Base-by-base conservation (phyloP, 2,888 invertebrate genomes). In the Lepidochrysops patricia region DNA sequence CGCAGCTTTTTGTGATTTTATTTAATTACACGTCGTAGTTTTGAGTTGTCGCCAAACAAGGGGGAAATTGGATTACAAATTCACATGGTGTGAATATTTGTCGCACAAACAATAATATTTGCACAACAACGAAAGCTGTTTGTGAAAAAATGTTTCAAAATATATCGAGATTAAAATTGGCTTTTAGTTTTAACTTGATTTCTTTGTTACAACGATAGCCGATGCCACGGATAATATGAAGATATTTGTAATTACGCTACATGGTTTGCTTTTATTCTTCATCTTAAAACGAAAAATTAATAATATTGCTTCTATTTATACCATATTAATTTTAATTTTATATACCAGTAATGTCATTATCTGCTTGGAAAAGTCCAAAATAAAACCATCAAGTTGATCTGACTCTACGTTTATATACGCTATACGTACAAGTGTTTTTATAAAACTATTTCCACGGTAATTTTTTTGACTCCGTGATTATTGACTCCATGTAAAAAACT, bases 1-100 rank as follows among this genome's bases (percentile, higher is more conserved):
- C 43, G 48, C 35, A 52, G 48, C 19, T 57, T 64, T 63, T 61
- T 52, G 29, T 35, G 19, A 57, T 58, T 59, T 58, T 59, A 62
- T 64, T 59, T 58, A 64, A 62, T 64, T 64, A 59, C 62, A 60
- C 54, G 54, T 57, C 57, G 57, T 60, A 59, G 50, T 60, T 62
- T 61, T 60, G 37, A 32, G 54, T 59, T 60, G 32, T 57, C 59
- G 57, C 56, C 49, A 61, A 57, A 56, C 56, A 61, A 63, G 58
- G 60, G 12, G 57, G 48, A 57, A 57, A 61, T 61, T 62, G 54
- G 61, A 63, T 63, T 60, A 60, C 58, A 58, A 58, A 50, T 54
- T 54, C 54, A 58, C 58, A 29, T 49, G 54, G 57, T 62, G 43
- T 57, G 58, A 58, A 59, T 62, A 60, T 63, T 37, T 56, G 35